Percentiles rank a stretch among this genome's conserved stretches.
Conservation (phyloP, 2,797 vertebrate genomes). For the Carcharodon carcharias region DNA sequence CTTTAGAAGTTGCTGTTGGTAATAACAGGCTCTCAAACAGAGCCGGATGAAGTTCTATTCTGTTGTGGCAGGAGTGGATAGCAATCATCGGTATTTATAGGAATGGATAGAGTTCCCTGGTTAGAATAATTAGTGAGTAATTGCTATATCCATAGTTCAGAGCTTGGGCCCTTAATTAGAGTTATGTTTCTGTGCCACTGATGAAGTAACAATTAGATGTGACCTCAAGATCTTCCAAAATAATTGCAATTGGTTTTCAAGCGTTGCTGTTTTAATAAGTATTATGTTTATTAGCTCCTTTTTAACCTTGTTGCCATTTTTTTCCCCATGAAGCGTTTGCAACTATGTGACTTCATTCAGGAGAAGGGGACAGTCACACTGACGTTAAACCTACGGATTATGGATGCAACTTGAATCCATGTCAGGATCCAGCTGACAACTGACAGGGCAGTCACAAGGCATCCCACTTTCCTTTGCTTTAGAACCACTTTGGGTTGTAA, state of each 20-base stretch:
- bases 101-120: background rate
- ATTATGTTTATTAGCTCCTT: background rate
- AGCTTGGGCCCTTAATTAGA: background rate
- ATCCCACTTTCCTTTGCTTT: background rate
- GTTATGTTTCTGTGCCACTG: background rate
- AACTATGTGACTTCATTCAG: background rate
- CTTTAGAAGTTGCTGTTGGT: background rate
- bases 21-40: background rate
- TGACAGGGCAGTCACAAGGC: background rate
- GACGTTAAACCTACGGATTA: background rate
- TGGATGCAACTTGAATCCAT: background rate
- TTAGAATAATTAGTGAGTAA: background rate
- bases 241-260: slow-evolving; percentile 7
- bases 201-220: background rate
- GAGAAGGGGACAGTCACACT: background rate
- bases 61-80: background rate
- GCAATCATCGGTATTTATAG: slow-evolving; percentile 1
- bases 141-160: background rate
- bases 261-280: background rate
- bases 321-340: background rate
- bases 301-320: background rate
- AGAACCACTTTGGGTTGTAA: background rate
- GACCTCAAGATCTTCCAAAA: background rate
- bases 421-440: background rate
- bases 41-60: background rate